Conservation (phyloP, 2,888 invertebrate genomes). For the Drosophila infuscata region DNA sequence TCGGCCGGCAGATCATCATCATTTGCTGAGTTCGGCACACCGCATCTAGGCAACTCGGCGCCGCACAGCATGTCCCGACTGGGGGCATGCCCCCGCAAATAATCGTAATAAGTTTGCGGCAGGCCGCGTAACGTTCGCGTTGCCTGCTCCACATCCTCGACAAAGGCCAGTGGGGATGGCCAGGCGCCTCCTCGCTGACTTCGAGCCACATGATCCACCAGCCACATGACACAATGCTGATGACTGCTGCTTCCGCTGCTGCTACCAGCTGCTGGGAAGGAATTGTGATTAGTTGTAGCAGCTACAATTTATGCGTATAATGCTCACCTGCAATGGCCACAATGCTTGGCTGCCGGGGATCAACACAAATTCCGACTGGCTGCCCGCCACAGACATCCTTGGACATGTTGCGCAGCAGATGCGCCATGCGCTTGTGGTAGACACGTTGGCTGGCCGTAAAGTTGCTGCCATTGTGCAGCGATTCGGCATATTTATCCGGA, state of each 20-base stretch:
- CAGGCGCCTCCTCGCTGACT: conserved; percentile 93
- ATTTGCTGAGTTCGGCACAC: background rate
- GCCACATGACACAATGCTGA: conserved; percentile 92
- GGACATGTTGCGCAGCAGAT: conserved; percentile 83
- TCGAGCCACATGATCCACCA: conserved; percentile 93
- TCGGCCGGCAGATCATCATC: conserved; percentile 59
- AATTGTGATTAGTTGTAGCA: background rate
- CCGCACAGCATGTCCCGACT: conserved; percentile 86
- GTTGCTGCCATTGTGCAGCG: conserved; percentile 87
- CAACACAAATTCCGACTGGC: conserved; percentile 89
- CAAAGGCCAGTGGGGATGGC: conserved; percentile 69
- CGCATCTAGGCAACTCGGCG: conserved; percentile 78
- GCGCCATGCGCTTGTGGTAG: conserved; percentile 87
- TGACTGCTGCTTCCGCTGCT: conserved; percentile 19
- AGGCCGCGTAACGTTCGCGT: conserved; percentile 84
- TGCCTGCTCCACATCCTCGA: conserved; percentile 22
- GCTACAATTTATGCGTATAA: no score
- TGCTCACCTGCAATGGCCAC: conserved; percentile 87
- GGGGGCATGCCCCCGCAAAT: conserved; percentile 74
- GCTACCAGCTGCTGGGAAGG: conserved; percentile 17
- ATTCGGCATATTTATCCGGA: conserved; percentile 91
- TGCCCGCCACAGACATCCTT: conserved; percentile 70
- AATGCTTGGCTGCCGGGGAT: conserved; percentile 88
- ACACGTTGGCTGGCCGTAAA: conserved; percentile 87
- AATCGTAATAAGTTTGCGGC: conserved; percentile 83